Conservation (phyloP, 2,888 invertebrate genomes). For the Pachliopta kotzebuea region DNA sequence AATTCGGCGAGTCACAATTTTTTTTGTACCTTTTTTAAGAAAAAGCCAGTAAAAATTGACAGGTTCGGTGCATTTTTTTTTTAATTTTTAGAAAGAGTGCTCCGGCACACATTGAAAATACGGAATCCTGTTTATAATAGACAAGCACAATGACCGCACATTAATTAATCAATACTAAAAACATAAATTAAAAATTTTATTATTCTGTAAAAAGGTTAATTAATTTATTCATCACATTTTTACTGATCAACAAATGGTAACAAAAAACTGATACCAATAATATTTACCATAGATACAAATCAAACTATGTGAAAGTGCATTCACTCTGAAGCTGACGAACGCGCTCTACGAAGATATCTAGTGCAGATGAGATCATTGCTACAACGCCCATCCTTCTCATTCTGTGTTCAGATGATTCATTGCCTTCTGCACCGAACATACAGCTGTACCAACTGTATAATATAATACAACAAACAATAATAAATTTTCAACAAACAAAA, state of each 20-base stretch:
- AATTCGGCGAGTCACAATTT: no score
- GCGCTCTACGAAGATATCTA: slow-evolving; percentile 17
- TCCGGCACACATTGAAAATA: neutral
- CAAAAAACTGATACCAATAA: neutral
- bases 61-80: no score
- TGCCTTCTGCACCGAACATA: slow-evolving; percentile 16
- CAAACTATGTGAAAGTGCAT: slow-evolving; percentile 7
- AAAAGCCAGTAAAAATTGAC: no score
- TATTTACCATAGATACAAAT: neutral
- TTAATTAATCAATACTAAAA: neutral
- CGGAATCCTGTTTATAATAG: neutral
- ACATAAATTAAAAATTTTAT: neutral
- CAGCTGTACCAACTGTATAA: slow-evolving; percentile 20
- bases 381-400: slow-evolving; percentile 41
- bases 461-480: no score
- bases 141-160: neutral
- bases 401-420: slow-evolving; percentile 39
- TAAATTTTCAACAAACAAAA: no score
- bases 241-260: neutral
- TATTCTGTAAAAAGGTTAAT: neutral
- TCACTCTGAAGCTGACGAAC: neutral
- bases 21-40: no score
- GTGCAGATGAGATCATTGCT: slow-evolving; percentile 29
- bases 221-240: neutral
- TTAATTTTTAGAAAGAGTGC: neutral